Percentiles rank a stretch among this genome's conserved stretches.
These are phyloP conservation scores for Dascillus cervinus DNA, from an alignment of 2,888 invertebrate species.

Conservation along the genomic window DNA sequence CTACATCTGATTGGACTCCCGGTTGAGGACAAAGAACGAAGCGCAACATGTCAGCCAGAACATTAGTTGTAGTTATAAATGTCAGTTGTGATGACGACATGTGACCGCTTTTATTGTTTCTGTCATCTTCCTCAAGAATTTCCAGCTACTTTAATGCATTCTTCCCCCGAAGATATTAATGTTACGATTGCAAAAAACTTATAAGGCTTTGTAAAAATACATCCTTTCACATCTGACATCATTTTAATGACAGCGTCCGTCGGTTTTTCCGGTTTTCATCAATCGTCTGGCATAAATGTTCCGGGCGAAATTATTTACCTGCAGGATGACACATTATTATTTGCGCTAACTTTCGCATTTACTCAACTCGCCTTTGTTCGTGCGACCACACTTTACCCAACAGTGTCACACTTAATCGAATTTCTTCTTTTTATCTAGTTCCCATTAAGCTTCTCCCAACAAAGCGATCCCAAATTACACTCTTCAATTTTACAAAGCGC, in stretches of 20 bases:
- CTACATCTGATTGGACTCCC: constrained; percentile 35
- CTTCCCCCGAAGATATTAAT: constrained; percentile 30
- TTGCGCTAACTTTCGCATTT: constrained; percentile 14
- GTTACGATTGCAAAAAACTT: constrained; percentile 22
- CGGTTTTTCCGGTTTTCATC: constrained; percentile 39
- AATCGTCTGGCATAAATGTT: too few species aligned
- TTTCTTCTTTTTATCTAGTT: constrained; percentile 23
- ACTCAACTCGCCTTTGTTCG: constrained; percentile 8
- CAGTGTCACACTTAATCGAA: constrained; percentile 23
- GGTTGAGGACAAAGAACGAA: constrained; percentile 29
- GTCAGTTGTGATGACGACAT: constrained; percentile 30
- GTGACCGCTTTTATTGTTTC: constrained; percentile 36
- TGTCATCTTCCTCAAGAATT: constrained; percentile 25
- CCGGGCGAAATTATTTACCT: too few species aligned
- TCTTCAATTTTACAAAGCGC: constrained; percentile 11
- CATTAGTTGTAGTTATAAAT: constrained; percentile 39
- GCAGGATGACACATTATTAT: constrained; percentile 12
- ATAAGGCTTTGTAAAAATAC: constrained; percentile 21
- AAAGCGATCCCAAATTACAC: constrained; percentile 9
- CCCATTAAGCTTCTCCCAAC: constrained; percentile 16
- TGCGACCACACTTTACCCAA: constrained; percentile 14
- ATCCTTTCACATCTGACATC: constrained; percentile 31
- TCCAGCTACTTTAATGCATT: constrained; percentile 25
- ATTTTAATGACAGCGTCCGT: constrained; percentile 30
- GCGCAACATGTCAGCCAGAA: constrained; percentile 34